Evolutionary conservation across 2,888 invertebrate genomes (phyloP), one percentile per base, ranked within the genome.

Genomic region (Synanthedon tipuliformis): DNA sequence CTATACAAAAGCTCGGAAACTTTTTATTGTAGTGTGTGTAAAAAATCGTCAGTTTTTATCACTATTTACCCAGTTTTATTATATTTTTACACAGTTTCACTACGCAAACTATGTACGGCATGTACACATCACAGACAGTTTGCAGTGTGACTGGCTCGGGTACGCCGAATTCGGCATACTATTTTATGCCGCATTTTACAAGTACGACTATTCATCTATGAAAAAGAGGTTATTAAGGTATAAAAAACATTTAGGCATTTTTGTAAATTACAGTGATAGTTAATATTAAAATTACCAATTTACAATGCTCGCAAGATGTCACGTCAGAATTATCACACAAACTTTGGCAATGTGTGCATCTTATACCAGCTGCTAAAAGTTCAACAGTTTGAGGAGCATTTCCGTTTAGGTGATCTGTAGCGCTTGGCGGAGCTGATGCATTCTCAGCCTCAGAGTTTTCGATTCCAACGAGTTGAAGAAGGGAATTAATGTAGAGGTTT

Each of bases 401-500:
- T 34, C 13, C 40, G 15, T 27, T 34, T 40, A 62, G 57, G 0
- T 66, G 56, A 12, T 60, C 51, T 4, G 54, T 57, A 53, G 59
- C 58, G 4, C 52, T 50, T 0, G 59, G 40, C 0, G 75, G 67
- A 0, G 74, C 63, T 10, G n/a, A n/a, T 0, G 59, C 3, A 0
- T 78, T 75, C 0, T 81, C 76, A 0, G 78, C 71, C 3, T 57
- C 65, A n/a, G 57, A 54, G 5, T 56, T 61, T 41, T 57, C 68
- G 50, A 77, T 69, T 12, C 86, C 83, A 12, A 90, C 73, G 50
- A 90, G 69, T 52, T 81, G 73, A 1, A 92, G 76, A 45, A 93
- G 73, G 1, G 90, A 90, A 61, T 92, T 90, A 50, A 92, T 89
- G 68, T 92, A 92, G 48, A 92, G 74, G 69, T 93, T 93, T 8